phyloP scores from a whole-genome alignment of 2,888 invertebrate genomes.

The Lycia hirtaria region DNA sequence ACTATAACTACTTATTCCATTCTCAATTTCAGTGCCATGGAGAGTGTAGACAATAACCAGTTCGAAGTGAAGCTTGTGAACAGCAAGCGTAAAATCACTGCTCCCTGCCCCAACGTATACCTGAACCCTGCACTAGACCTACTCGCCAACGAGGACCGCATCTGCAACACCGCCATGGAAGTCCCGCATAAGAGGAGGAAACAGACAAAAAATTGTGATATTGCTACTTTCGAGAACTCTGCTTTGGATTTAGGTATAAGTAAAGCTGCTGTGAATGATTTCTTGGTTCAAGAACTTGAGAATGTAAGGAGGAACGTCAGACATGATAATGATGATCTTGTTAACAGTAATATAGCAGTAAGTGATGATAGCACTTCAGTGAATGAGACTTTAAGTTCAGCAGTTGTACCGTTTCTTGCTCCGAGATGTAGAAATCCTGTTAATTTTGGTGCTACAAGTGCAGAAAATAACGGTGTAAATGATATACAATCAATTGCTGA shows the following conservation, averaged over 20 bases:
- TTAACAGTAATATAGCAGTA: background rate
- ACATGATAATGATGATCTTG: slow-evolving; percentile 9
- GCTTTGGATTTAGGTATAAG: slow-evolving; percentile 73
- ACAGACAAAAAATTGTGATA: slow-evolving; percentile 69
- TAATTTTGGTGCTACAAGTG: slow-evolving; percentile 22
- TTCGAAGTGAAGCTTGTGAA: slow-evolving; percentile 74
- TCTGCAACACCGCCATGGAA: slow-evolving; percentile 82
- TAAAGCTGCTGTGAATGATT: slow-evolving; percentile 68
- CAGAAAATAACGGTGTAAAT: slow-evolving; percentile 13
- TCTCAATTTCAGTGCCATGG: slow-evolving; percentile 56
- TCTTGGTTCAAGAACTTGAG: slow-evolving; percentile 69
- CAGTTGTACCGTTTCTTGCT: slow-evolving; percentile 1
- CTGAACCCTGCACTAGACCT: slow-evolving; percentile 78
- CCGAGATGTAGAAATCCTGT: slow-evolving; percentile 30
- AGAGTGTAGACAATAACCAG: slow-evolving; percentile 73
- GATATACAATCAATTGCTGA: slow-evolving; percentile 41
- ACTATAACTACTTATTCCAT: background rate
- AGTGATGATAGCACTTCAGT: background rate
- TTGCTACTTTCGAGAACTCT: slow-evolving; percentile 73
- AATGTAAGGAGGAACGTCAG: slow-evolving; percentile 72
- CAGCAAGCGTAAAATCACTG: slow-evolving; percentile 71
- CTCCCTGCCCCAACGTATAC: slow-evolving; percentile 70
- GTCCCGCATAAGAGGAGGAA: slow-evolving; percentile 74
- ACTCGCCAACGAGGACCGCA: slow-evolving; percentile 76
- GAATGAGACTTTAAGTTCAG: slow-evolving; percentile 5